A percentile compares a stretch with the other conserved stretches of the same genome.
phyloP scores from a whole-genome alignment of 1,140 invertebrate genomes.

The Atta cephalotes region DNA sequence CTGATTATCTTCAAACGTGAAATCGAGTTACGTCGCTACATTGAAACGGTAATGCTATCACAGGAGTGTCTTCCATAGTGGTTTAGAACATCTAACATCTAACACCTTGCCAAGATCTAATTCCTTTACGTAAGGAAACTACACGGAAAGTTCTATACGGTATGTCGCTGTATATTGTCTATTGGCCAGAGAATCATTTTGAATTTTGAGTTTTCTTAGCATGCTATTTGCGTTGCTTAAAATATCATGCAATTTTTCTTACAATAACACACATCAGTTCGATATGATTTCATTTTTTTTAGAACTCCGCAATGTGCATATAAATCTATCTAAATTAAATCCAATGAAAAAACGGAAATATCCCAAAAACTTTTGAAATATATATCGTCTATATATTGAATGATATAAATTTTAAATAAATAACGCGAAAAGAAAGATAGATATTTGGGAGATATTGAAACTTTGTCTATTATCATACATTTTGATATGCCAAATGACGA shows the following conservation, averaged over 20 bases:
- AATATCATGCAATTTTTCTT: background rate
- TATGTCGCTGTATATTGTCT: background rate
- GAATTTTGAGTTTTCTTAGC: background rate
- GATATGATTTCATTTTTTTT: background rate
- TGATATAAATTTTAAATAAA: background rate
- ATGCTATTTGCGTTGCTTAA: background rate
- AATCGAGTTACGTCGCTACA: constrained; percentile 41
- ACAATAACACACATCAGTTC: constrained; percentile 1
- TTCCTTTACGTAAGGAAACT: constrained; percentile 13
- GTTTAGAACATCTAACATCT: background rate
- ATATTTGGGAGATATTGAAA: background rate
- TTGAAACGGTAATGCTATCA: constrained; percentile 36
- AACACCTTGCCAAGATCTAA: constrained; percentile 18
- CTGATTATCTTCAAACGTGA: constrained; percentile 49
- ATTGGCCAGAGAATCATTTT: background rate
- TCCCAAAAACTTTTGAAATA: background rate
- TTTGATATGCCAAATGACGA: too few species aligned
- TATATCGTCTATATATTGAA: background rate
- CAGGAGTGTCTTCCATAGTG: constrained; percentile 22
- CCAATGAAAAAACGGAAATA: constrained; percentile 1
- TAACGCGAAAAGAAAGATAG: background rate
- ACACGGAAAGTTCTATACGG: background rate
- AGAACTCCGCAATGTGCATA: background rate
- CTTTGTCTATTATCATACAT: background rate
- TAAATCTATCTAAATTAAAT: background rate